Conservation (phyloP, 1,140 invertebrate species). For the Drosophila virilis region DNA sequence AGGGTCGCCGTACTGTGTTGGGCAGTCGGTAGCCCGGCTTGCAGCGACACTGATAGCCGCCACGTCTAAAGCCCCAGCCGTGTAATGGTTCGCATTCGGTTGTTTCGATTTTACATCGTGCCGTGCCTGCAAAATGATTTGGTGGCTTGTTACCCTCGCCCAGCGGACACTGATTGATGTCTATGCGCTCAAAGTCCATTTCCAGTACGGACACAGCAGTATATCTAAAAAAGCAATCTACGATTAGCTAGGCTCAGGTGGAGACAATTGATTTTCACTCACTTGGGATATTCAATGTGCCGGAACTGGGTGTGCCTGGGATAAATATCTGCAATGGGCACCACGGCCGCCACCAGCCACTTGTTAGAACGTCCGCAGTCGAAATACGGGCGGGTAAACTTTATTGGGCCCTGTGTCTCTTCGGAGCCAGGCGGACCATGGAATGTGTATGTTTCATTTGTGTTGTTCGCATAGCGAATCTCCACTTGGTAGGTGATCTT, state of each 20-base stretch:
- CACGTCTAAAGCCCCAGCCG: conserved; percentile 97
- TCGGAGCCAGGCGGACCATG: conserved; percentile 96
- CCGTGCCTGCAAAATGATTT: conserved; percentile 95
- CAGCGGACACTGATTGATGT: conserved; percentile 98
- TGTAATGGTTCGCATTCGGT: conserved; percentile 99
- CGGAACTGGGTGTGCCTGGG: conserved; percentile 97
- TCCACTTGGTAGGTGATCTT: conserved; percentile 96
- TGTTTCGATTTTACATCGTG: conserved; percentile 95
- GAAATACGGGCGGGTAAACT: conserved; percentile 97
- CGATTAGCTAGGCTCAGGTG: neutral
- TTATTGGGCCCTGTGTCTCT: conserved; percentile 94
- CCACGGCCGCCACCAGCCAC: conserved; percentile 96
- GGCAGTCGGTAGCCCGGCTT: conserved; percentile 95
- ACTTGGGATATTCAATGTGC: conserved; percentile 98
- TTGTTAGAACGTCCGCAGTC: conserved; percentile 98
- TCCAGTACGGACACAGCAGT: conserved; percentile 96
- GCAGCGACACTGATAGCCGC: conserved; percentile 98
- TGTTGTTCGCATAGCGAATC: conserved; percentile 97
- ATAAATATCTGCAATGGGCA: conserved; percentile 97
- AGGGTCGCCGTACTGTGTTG: conserved; percentile 93
- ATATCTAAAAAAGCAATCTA: conserved; percentile 87
- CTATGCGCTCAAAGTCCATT: conserved; percentile 98
- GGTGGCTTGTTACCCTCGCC: conserved; percentile 94
- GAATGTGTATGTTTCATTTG: conserved; percentile 97
- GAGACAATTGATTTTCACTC: conserved; percentile 82